Evolutionary conservation across 2,888 invertebrate genomes (phyloP).

Genomic region (Priocnemis perturbator): DNA sequence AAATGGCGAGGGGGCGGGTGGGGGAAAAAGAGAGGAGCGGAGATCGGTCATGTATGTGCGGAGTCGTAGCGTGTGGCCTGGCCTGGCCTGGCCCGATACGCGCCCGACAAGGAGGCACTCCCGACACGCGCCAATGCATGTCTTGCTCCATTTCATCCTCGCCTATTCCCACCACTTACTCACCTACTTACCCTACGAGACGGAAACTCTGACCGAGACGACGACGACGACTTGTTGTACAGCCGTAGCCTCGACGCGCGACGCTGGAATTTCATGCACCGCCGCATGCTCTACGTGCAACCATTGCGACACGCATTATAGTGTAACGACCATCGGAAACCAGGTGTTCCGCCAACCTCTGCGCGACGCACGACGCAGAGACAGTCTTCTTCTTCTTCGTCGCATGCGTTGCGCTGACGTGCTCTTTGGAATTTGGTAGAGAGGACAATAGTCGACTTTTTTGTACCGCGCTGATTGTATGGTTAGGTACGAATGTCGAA

Average conservation of each 20-base stretch:
- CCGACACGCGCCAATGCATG: constrained; percentile 74
- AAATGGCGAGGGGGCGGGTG: background rate
- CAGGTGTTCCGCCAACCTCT: constrained; percentile 1
- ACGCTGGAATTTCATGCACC: constrained; percentile 52
- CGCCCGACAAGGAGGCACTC: constrained; percentile 63
- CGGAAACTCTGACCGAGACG: constrained; percentile 69
- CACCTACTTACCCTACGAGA: constrained; percentile 71
- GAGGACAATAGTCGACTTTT: too few species aligned
- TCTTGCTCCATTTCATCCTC: constrained; percentile 74
- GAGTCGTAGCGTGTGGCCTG: constrained; percentile 2
- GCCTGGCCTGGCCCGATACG: background rate
- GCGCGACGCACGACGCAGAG: too few species aligned
- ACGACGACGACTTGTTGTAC: constrained; percentile 52
- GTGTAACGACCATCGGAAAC: constrained; percentile 7
- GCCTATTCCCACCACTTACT: constrained; percentile 70
- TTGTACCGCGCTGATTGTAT: too few species aligned
- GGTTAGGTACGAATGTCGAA: too few species aligned
- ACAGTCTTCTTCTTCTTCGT: too few species aligned
- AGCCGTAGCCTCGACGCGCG: constrained; percentile 10
- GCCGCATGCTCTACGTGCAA: constrained; percentile 29
- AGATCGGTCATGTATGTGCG: constrained; percentile 13
- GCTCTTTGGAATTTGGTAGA: too few species aligned
- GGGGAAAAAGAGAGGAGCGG: background rate
- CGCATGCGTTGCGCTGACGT: too few species aligned
- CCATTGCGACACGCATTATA: constrained; percentile 46